phyloP scores from a whole-genome alignment of 2,888 invertebrate genomes.

The Synanthedon myopaeformis region DNA sequence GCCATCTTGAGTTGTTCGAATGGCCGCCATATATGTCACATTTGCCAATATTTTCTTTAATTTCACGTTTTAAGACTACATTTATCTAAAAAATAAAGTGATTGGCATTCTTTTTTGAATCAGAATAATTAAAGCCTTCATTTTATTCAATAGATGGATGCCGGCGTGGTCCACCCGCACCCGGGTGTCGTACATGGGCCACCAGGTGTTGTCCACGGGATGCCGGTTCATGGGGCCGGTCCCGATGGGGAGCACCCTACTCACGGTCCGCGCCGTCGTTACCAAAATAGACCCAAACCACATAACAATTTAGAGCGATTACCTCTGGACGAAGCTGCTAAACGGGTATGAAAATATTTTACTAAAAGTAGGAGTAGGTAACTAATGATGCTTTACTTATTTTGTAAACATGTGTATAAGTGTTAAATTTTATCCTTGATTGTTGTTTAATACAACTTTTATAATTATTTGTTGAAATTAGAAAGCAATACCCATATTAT shows the following conservation, averaged over 20 bases:
- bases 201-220: slow-evolving; percentile 46
- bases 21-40: slow-evolving; percentile 49
- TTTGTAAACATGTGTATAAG: too few relatives aligned
- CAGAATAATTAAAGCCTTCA: not conserved
- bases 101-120: too few relatives aligned
- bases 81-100: too few relatives aligned
- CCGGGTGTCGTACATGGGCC: slow-evolving; percentile 46
- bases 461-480: too few relatives aligned
- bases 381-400: too few relatives aligned
- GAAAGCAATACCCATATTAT: too few relatives aligned
- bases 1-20: slow-evolving; percentile 50
- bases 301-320: slow-evolving; percentile 65
- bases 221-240: slow-evolving; percentile 53
- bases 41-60: too few relatives aligned
- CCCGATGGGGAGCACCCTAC: slow-evolving; percentile 54
- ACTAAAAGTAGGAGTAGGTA: too few relatives aligned
- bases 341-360: slow-evolving; percentile 52
- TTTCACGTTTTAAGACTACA: too few relatives aligned
- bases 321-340: slow-evolving; percentile 78
- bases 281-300: slow-evolving; percentile 53
- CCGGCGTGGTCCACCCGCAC: slow-evolving; percentile 49
- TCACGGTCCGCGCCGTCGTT: slow-evolving; percentile 53
- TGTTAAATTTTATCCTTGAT: too few relatives aligned
- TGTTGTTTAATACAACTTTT: too few relatives aligned
- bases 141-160: slow-evolving; percentile 41